A percentile compares a stretch with the other conserved stretches of the same genome.
phyloP scores from a whole-genome alignment of 2,797 vertebrate genomes.

The Ciconia nigra region DNA sequence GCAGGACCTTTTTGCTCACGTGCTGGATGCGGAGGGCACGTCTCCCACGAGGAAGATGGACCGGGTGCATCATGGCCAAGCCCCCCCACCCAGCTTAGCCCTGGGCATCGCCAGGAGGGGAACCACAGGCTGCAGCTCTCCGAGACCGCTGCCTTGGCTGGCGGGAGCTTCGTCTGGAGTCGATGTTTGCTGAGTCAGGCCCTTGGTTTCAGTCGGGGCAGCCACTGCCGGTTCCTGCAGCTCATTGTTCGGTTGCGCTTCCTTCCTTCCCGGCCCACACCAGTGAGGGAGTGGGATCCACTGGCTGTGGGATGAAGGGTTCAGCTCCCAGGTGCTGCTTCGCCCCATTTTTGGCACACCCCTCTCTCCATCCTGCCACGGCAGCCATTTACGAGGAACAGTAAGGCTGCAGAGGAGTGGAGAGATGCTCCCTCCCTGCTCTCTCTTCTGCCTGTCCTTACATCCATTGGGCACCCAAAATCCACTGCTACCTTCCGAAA shows the following conservation, averaged over 20 bases:
- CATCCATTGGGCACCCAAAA: background rate
- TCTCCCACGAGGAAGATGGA: background rate
- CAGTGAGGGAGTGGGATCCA: fast-evolving
- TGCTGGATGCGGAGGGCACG: background rate
- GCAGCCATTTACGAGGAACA: background rate
- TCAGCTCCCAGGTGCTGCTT: background rate
- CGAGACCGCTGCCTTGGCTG: background rate
- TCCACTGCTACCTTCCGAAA: background rate
- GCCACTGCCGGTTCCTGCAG: background rate
- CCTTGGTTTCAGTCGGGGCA: background rate
- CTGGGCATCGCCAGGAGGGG: fast-evolving
- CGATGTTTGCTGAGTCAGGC: background rate
- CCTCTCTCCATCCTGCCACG: background rate
- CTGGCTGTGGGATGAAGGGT: background rate
- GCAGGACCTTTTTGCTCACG: background rate
- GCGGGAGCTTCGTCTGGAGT: background rate
- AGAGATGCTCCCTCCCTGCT: background rate
- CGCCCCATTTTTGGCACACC: background rate
- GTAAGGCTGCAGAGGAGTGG: background rate
- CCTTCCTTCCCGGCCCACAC: background rate
- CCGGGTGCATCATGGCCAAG: fast-evolving
- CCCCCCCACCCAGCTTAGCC: background rate
- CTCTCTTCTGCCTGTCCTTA: background rate
- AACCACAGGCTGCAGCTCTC: background rate
- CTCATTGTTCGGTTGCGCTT: background rate